These are phyloP conservation scores for Entelurus aequoreus DNA, from an alignment of 2,113 vertebrate genomes.

Conservation along the genomic window DNA sequence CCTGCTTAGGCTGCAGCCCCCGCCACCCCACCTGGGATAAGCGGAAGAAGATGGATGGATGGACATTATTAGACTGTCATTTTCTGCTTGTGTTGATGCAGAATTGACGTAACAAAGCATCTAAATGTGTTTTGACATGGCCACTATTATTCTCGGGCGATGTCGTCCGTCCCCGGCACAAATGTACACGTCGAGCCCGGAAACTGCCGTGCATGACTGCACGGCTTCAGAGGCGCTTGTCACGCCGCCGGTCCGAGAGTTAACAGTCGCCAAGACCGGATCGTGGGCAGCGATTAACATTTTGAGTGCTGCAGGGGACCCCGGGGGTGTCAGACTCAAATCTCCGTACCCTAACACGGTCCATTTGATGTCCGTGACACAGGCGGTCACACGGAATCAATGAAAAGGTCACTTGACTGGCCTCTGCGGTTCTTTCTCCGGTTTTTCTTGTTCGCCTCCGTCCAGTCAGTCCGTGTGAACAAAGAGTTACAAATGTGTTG, in stretches of 20 bases:
- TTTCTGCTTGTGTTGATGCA: neutral
- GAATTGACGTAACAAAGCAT: neutral
- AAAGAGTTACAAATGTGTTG: slow-evolving; percentile 30
- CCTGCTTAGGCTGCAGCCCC: too few species aligned
- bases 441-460: slow-evolving; percentile 28
- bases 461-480: slow-evolving; percentile 35
- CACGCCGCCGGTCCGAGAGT: slow-evolving; percentile 17
- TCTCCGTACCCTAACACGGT: slow-evolving; percentile 27
- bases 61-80: too few species aligned
- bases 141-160: neutral
- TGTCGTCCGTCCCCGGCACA: neutral
- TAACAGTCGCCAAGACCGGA: slow-evolving; percentile 29
- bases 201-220: slow-evolving; percentile 7
- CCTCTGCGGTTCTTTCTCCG: slow-evolving; percentile 22
- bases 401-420: slow-evolving; percentile 23
- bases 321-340: slow-evolving; percentile 25
- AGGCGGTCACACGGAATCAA: slow-evolving; percentile 13
- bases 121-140: neutral
- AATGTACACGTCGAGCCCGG: neutral
- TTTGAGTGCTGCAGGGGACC: slow-evolving; percentile 30
- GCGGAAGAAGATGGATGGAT: too few species aligned
- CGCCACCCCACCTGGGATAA: too few species aligned
- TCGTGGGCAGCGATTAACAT: slow-evolving; percentile 45
- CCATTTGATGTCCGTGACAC: slow-evolving; percentile 31
- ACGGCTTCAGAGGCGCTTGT: slow-evolving; percentile 12